phyloP scores from a whole-genome alignment of 2,113 vertebrate species.

The Anoplopoma fimbria region DNA sequence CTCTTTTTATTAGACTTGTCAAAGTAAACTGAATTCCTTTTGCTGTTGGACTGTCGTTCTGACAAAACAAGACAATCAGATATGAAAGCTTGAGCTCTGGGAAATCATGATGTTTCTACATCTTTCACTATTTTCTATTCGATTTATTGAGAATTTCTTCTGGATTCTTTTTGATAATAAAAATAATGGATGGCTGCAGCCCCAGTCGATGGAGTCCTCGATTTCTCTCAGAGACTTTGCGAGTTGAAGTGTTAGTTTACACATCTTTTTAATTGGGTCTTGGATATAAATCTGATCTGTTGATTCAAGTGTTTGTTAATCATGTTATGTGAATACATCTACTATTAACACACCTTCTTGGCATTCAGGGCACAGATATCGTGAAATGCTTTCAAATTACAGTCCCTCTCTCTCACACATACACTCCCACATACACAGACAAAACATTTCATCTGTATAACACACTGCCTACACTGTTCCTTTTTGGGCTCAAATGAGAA shows the following conservation, averaged over 20 bases:
- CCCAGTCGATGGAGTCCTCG: neutral
- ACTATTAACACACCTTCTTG: neutral
- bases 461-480: slow-evolving; percentile 54
- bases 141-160: neutral
- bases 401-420: neutral
- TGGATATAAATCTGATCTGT: slow-evolving; percentile 1
- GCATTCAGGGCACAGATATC: slow-evolving; percentile 12
- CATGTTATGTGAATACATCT: neutral
- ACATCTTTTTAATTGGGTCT: neutral
- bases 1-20: neutral
- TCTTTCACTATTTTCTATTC: neutral
- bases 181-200: neutral
- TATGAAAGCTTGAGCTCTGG: neutral
- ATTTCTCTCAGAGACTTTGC: neutral
- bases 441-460: slow-evolving; percentile 46
- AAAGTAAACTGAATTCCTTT: neutral
- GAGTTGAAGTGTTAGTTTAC: neutral
- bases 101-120: neutral
- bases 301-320: neutral
- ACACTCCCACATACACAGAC: neutral
- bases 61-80: neutral
- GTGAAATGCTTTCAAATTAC: slow-evolving; percentile 4
- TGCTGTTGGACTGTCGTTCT: neutral
- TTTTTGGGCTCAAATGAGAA: slow-evolving; percentile 53
- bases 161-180: neutral